A percentile compares a stretch with the other conserved stretches of the same genome.
These are phyloP conservation scores for Diarsia rubi DNA, from an alignment of 2,888 invertebrate genomes.

Conservation along the genomic window DNA sequence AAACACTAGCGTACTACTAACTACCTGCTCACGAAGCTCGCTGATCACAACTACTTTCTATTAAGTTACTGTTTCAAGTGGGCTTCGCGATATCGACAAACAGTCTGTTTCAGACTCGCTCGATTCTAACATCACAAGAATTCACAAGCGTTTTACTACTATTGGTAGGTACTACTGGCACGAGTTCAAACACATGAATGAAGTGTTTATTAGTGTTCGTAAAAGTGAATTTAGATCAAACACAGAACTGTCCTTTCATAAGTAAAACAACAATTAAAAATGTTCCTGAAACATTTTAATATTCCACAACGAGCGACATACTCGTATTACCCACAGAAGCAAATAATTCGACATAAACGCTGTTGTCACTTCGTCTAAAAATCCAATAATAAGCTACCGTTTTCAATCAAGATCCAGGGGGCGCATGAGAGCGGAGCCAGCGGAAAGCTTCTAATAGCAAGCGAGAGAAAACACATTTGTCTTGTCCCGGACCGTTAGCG, in stretches of 20 bases:
- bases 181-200: not conserved
- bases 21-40: constrained; percentile 57
- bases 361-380: constrained; percentile 69
- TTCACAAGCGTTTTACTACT: not conserved
- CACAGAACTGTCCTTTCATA: not conserved
- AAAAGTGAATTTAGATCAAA: not conserved
- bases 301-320: constrained; percentile 8
- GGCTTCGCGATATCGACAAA: constrained; percentile 14
- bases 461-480: constrained; percentile 90
- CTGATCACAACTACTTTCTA: constrained; percentile 33
- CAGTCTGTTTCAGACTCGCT: not conserved
- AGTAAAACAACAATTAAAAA: not conserved
- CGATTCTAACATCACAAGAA: not conserved
- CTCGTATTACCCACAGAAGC: constrained; percentile 44
- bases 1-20: constrained; percentile 47
- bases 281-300: not conserved
- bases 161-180: not conserved
- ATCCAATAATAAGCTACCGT: constrained; percentile 83
- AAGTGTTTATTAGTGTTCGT: not conserved
- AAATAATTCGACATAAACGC: constrained; percentile 63
- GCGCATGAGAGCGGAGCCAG: constrained; percentile 73
- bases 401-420: constrained; percentile 84
- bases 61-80: constrained; percentile 18
- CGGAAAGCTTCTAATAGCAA: constrained; percentile 84
- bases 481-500: constrained; percentile 90